Percentiles rank a stretch among this genome's conserved stretches.
These are phyloP conservation scores for Stictocephala bisonia DNA, from an alignment of 2,888 invertebrate genomes.

Conservation along the genomic window DNA sequence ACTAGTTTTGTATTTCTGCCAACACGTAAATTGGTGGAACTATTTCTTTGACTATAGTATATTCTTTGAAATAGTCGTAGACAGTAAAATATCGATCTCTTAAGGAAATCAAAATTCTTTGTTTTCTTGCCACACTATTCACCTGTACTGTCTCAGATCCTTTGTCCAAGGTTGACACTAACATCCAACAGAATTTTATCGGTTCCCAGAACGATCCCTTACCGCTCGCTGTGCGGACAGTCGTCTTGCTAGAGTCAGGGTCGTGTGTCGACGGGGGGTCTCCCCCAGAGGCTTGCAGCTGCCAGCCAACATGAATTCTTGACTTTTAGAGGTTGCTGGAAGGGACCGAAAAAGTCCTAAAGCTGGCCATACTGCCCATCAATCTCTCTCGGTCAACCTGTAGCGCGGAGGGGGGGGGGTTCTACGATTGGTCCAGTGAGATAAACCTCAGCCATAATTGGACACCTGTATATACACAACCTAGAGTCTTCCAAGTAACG, in stretches of 20 bases:
- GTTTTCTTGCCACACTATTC: too few species aligned
- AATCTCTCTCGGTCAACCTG: background rate
- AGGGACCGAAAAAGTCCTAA: constrained; percentile 9
- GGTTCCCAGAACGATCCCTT: too few species aligned
- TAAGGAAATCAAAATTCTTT: too few species aligned
- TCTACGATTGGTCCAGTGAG: background rate
- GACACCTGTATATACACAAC: background rate
- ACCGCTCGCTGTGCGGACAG: constrained; percentile 22
- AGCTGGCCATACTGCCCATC: constrained; percentile 20
- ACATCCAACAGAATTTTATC: too few species aligned
- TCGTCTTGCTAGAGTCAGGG: background rate
- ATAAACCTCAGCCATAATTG: constrained; percentile 27
- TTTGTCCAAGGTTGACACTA: too few species aligned
- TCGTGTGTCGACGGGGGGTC: constrained; percentile 11
- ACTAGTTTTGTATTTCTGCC: too few species aligned
- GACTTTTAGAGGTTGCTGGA: constrained; percentile 32
- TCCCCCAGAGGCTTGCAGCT: constrained; percentile 12
- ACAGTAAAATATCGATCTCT: too few species aligned
- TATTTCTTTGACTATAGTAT: too few species aligned
- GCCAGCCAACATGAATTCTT: constrained; percentile 25
- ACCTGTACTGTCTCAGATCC: too few species aligned
- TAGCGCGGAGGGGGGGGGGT: background rate
- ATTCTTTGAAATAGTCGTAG: too few species aligned
- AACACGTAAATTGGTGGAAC: too few species aligned
- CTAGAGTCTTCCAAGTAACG: background rate